Evolutionary conservation across 2,888 invertebrate species (phyloP).

Genomic region (Troides helena): DNA sequence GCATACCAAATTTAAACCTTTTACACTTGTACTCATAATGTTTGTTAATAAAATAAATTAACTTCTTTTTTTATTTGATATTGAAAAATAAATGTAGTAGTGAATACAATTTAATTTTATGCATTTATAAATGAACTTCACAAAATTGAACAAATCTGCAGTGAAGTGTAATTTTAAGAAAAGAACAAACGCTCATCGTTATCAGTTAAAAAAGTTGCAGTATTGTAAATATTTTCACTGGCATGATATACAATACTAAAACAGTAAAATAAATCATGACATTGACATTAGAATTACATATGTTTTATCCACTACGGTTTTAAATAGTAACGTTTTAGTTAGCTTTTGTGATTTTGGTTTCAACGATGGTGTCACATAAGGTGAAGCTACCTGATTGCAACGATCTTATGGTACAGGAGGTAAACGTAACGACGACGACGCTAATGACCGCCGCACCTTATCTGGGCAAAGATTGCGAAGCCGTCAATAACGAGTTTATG

Average conservation of each 20-base stretch:
- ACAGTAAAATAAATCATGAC: neutral
- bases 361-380: slow-evolving; percentile 84
- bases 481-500: slow-evolving; percentile 95
- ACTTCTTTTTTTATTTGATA: too few relatives aligned
- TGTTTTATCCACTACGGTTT: neutral
- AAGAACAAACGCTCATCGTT: too few relatives aligned
- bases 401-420: slow-evolving; percentile 88
- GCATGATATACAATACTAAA: neutral
- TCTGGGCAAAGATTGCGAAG: slow-evolving; percentile 94
- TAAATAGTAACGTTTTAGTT: neutral
- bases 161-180: too few relatives aligned
- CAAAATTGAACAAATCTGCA: too few relatives aligned
- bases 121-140: too few relatives aligned
- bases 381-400: slow-evolving; percentile 87
- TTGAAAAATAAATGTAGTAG: too few relatives aligned
- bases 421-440: slow-evolving; percentile 89
- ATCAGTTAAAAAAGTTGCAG: too few relatives aligned
- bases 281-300: neutral
- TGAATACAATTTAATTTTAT: too few relatives aligned
- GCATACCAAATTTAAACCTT: too few relatives aligned
- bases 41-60: too few relatives aligned
- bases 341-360: neutral
- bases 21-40: too few relatives aligned
- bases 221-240: neutral
- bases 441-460: slow-evolving; percentile 93